These are phyloP conservation scores for Cydia splendana DNA, from an alignment of 1,140 invertebrate genomes.

Conservation along the genomic window DNA sequence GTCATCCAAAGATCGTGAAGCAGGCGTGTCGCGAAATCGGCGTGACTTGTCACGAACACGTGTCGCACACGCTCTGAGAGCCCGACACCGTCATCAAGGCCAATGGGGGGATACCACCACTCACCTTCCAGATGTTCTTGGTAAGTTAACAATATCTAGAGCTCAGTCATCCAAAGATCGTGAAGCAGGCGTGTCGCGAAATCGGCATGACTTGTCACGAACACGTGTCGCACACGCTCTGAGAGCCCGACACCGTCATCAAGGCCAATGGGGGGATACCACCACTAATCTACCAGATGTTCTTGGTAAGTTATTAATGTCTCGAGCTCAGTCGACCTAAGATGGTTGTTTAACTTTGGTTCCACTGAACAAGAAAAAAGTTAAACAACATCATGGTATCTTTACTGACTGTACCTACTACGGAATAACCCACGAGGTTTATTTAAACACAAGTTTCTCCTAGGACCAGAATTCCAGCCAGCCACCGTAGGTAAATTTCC, in stretches of 20 bases:
- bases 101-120: slow-evolving; percentile 86
- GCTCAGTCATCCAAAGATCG: slow-evolving; percentile 50
- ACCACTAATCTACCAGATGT: slow-evolving; percentile 87
- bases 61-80: slow-evolving; percentile 88
- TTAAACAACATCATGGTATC: no score
- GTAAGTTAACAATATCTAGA: slow-evolving; percentile 58
- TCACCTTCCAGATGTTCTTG: slow-evolving; percentile 88
- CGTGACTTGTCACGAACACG: slow-evolving; percentile 81
- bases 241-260: slow-evolving; percentile 84
- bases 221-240: slow-evolving; percentile 86
- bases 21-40: slow-evolving; percentile 80
- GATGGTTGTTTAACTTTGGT: slow-evolving; percentile 41
- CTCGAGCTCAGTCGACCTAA: background rate
- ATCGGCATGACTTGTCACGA: slow-evolving; percentile 81
- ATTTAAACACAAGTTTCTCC: no score
- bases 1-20: slow-evolving; percentile 70
- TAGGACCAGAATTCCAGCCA: no score
- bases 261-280: slow-evolving; percentile 85
- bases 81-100: slow-evolving; percentile 83
- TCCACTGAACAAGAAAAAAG: no score
- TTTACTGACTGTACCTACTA: no score
- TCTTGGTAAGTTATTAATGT: slow-evolving; percentile 78
- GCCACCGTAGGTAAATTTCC: no score
- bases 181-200: slow-evolving; percentile 81
- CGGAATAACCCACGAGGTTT: no score